phyloP scores from a whole-genome alignment of 2,113 vertebrate species.

The Saccopteryx leptura region DNA sequence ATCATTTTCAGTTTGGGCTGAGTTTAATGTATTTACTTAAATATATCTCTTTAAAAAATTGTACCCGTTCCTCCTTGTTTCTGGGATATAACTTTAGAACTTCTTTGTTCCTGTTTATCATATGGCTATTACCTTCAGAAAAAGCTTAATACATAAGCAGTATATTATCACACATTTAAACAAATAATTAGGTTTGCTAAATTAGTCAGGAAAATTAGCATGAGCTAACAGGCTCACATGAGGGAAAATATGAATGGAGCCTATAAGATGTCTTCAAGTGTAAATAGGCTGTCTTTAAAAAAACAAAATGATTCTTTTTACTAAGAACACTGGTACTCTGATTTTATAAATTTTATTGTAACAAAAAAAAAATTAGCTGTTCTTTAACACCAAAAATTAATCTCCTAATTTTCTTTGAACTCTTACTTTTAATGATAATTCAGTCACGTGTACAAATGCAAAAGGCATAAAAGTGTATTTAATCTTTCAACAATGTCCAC shows the following conservation, averaged over 20 bases:
- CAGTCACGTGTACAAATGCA: neutral
- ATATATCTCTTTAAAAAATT: neutral
- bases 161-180: neutral
- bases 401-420: neutral
- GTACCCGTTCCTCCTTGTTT: neutral
- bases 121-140: conserved; percentile 18
- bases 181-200: neutral
- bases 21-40: neutral
- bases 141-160: neutral
- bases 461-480: neutral
- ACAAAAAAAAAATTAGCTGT: neutral
- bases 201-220: conserved; percentile 13
- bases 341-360: neutral
- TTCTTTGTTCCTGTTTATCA: neutral
- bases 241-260: neutral
- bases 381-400: conserved; percentile 8
- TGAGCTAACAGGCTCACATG: neutral
- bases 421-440: neutral
- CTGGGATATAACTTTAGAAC: neutral
- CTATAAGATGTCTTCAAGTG: neutral
- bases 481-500: neutral
- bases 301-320: neutral
- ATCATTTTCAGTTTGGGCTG: neutral
- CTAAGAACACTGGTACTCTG: neutral
- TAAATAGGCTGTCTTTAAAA: neutral